A percentile compares a stretch with the other conserved stretches of the same genome.
Conservation (phyloP, 1,140 invertebrate species). For the Planococcus citri region DNA sequence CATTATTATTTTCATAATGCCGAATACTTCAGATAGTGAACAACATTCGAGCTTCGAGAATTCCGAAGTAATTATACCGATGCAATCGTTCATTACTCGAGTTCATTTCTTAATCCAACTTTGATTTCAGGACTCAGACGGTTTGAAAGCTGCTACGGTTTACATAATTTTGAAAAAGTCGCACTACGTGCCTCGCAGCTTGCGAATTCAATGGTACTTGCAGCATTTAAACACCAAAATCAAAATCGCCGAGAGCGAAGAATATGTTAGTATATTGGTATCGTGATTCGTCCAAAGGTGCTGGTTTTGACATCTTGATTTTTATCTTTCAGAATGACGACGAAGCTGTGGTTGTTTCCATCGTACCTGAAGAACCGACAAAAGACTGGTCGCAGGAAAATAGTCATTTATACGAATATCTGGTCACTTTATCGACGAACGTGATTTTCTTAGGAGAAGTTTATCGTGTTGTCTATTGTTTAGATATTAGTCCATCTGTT, state of each 20-base stretch:
- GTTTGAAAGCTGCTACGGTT: conserved; percentile 42
- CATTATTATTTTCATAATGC: neutral
- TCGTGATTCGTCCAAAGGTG: neutral
- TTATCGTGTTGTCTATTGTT: conserved; percentile 41
- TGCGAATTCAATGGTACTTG: conserved; percentile 61
- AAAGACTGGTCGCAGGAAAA: conserved; percentile 39
- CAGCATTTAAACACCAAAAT: conserved; percentile 53
- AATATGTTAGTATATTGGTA: conserved; percentile 24
- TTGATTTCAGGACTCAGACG: conserved; percentile 22
- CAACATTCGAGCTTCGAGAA: neutral
- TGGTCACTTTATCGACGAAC: conserved; percentile 27
- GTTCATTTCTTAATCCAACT: too few species aligned
- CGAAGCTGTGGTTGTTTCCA: conserved; percentile 51
- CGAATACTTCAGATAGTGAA: neutral
- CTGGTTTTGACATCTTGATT: neutral
- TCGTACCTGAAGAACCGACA: conserved; percentile 42
- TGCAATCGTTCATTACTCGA: too few species aligned
- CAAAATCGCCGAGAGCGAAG: conserved; percentile 34
- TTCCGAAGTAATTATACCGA: neutral
- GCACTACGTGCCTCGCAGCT: conserved; percentile 60
- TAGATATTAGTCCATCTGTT: conserved; percentile 69
- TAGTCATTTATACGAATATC: conserved; percentile 41
- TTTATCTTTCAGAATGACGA: conserved; percentile 33
- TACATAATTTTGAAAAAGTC: conserved; percentile 60
- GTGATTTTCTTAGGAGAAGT: conserved; percentile 33